Evolutionary conservation across 2,797 vertebrate species (phyloP).

Genomic region (Rhodeus uyekii): DNA sequence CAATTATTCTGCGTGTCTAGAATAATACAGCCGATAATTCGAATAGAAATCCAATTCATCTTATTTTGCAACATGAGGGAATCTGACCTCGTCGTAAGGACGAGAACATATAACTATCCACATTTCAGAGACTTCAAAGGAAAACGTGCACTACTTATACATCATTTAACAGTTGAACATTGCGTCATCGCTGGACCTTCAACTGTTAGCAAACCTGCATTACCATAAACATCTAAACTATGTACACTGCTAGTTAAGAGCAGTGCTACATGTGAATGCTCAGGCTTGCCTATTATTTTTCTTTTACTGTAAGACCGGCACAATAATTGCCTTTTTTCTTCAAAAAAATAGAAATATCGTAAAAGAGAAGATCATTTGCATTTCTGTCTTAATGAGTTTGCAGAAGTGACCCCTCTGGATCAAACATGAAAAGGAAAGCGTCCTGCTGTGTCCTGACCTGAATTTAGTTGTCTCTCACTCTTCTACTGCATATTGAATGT

Average conservation of each 20-base stretch:
- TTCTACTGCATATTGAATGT: constrained; percentile 83
- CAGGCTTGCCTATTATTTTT: not conserved
- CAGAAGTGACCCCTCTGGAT: constrained; percentile 87
- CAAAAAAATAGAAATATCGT: not conserved
- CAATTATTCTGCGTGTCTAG: not conserved
- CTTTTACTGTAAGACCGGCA: not conserved
- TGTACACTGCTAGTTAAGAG: not conserved
- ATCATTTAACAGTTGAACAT: not conserved
- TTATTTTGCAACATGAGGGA: not conserved
- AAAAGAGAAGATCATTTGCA: constrained; percentile 74
- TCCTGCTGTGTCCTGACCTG: constrained; percentile 87
- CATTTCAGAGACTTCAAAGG: constrained; percentile 5
- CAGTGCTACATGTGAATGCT: not conserved
- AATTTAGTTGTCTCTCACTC: constrained; percentile 85
- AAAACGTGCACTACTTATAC: not conserved
- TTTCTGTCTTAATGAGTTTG: constrained; percentile 88
- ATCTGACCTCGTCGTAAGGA: not conserved
- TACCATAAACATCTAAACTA: not conserved
- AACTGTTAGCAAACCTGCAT: not conserved
- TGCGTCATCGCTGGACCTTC: not conserved
- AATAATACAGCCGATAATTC: not conserved
- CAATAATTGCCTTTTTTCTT: constrained; percentile 24
- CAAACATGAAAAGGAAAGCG: constrained; percentile 86
- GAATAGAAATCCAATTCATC: not conserved
- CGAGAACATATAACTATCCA: not conserved